These are phyloP conservation scores for Falcunculus frontatus DNA, from an alignment of 2,113 vertebrate species.

Conservation along the genomic window DNA sequence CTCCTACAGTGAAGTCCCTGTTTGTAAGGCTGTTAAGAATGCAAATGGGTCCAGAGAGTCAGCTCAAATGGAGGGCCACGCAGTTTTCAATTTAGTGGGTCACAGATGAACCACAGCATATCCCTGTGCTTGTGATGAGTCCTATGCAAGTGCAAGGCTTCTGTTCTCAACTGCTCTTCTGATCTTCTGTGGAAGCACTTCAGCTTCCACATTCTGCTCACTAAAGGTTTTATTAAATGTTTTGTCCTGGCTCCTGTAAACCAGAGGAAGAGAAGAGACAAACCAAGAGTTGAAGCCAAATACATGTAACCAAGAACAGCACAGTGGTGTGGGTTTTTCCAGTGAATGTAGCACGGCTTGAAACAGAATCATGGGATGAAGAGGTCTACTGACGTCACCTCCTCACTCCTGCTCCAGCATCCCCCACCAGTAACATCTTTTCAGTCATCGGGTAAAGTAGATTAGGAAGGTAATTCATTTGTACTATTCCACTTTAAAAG, in stretches of 20 bases:
- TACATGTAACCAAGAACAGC: rapidly evolving
- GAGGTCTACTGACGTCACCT: neutral
- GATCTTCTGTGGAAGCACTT: neutral
- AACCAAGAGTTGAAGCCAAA: neutral
- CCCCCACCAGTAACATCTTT: neutral
- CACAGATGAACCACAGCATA: neutral
- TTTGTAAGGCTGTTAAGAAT: neutral
- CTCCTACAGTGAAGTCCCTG: neutral
- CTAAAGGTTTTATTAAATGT: neutral
- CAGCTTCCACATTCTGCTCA: neutral
- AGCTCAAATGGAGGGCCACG: neutral
- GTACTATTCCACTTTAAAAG: neutral
- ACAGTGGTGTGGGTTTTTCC: neutral
- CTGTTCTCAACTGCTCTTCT: neutral
- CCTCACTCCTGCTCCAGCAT: neutral
- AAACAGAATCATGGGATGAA: neutral
- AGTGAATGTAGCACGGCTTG: neutral
- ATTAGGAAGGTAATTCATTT: neutral
- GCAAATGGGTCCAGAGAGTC: neutral
- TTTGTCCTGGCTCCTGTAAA: neutral
- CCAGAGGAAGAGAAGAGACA: neutral
- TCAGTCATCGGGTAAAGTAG: neutral
- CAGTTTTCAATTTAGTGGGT: neutral
- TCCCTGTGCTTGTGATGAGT: neutral
- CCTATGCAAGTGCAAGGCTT: neutral